Percentiles rank a stretch among this genome's conserved stretches.
These are phyloP conservation scores for Pseudochaenichthys georgianus DNA, from an alignment of 2,797 vertebrate genomes.

Conservation along the genomic window DNA sequence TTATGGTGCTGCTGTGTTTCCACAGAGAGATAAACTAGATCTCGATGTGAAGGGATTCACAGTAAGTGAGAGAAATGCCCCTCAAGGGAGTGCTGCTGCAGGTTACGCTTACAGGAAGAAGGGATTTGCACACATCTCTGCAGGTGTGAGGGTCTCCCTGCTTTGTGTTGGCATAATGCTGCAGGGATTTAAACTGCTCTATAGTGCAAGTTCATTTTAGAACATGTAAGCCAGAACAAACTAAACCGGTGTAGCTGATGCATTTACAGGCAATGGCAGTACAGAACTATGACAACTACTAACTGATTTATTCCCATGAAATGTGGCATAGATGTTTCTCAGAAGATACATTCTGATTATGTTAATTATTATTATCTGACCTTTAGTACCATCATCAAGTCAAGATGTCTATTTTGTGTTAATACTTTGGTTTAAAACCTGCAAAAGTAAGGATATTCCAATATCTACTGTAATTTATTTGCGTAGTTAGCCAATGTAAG, in stretches of 20 bases:
- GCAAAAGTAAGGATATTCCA: neutral
- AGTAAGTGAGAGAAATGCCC: slow-evolving; percentile 32
- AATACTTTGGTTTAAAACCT: neutral
- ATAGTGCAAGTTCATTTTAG: neutral
- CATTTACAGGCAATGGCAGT: neutral
- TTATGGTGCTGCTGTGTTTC: slow-evolving; percentile 51
- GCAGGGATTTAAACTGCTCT: neutral
- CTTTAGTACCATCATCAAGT: neutral
- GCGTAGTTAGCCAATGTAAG: neutral
- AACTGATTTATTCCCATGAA: neutral
- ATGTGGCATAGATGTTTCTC: neutral
- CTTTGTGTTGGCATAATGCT: slow-evolving; percentile 18
- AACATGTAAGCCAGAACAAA: neutral
- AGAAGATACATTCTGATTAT: neutral
- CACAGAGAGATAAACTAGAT: slow-evolving; percentile 52
- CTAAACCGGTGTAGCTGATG: neutral
- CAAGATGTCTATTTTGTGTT: neutral
- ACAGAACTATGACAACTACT: neutral
- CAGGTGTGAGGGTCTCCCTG: neutral
- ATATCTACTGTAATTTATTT: neutral
- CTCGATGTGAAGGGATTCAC: slow-evolving; percentile 45
- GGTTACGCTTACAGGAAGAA: slow-evolving; percentile 27
- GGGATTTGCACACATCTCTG: slow-evolving; percentile 44
- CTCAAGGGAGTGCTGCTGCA: slow-evolving; percentile 38
- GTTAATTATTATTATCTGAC: neutral